Conservation (phyloP, 1,140 invertebrate genomes). For the Aphis gossypii region DNA sequence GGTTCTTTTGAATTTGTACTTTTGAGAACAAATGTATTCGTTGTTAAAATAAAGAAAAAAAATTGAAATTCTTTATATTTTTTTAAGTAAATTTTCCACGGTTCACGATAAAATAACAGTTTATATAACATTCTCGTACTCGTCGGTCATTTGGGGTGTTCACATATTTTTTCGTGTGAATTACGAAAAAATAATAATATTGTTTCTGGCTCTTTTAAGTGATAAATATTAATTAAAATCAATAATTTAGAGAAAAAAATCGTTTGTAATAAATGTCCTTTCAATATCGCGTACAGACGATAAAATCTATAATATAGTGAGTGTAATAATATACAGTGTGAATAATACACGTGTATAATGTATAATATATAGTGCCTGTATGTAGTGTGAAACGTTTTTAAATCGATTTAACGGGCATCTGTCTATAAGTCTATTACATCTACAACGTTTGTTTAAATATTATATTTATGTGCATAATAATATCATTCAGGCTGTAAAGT, state of each 20-base stretch:
- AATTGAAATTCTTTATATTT: no score
- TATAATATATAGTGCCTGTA: no score
- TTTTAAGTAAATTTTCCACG: no score
- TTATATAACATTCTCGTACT: no score
- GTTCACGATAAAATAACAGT: no score
- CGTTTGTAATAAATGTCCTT: neutral
- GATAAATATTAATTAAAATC: no score
- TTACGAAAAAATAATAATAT: neutral
- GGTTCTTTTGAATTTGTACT: neutral
- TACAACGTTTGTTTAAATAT: slow-evolving; percentile 18
- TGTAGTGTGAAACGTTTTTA: neutral
- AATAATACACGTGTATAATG: neutral
- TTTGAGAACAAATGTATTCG: neutral
- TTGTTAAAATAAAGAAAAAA: neutral
- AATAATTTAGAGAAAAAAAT: no score
- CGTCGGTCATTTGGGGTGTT: neutral
- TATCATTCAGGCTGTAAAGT: neutral
- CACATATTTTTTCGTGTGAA: neutral
- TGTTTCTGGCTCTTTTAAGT: neutral
- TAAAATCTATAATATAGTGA: neutral
- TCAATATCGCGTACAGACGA: neutral
- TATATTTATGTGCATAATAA: slow-evolving; percentile 14
- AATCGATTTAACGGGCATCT: neutral
- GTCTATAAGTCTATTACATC: neutral
- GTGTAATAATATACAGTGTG: neutral